phyloP scores from a whole-genome alignment of 2,113 vertebrate genomes.

The Prunella himalayana region DNA sequence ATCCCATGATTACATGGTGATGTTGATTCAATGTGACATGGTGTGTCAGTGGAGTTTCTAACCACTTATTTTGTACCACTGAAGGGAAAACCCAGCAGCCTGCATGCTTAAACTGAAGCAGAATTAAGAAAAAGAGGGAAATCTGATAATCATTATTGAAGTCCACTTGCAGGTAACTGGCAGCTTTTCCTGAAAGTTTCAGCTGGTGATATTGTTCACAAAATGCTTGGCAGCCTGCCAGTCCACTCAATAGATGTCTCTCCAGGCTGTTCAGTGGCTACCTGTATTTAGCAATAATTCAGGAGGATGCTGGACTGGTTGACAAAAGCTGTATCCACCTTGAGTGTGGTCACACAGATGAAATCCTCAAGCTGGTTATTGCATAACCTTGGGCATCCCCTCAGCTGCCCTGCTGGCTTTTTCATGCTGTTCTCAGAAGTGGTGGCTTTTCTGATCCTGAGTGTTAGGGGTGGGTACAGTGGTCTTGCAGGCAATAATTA shows the following conservation, averaged over 20 bases:
- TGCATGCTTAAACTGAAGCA: background rate
- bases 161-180: background rate
- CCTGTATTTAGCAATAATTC: background rate
- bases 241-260: background rate
- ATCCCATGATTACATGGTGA: slow-evolving; percentile 7
- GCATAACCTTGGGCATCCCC: background rate
- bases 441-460: background rate
- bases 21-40: background rate
- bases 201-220: background rate
- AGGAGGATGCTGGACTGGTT: background rate
- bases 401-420: background rate
- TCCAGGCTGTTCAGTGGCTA: background rate
- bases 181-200: background rate
- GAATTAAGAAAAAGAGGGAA: background rate
- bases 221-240: background rate
- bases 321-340: background rate
- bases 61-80: background rate
- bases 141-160: background rate
- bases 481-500: background rate
- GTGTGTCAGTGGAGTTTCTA: background rate
- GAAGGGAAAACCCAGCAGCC: background rate
- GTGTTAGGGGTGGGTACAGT: too few relatives aligned
- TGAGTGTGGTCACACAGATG: background rate
- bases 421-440: background rate
- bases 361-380: background rate